Base-by-base conservation (phyloP, 2,888 invertebrate genomes). In the Dynastes tityus region DNA sequence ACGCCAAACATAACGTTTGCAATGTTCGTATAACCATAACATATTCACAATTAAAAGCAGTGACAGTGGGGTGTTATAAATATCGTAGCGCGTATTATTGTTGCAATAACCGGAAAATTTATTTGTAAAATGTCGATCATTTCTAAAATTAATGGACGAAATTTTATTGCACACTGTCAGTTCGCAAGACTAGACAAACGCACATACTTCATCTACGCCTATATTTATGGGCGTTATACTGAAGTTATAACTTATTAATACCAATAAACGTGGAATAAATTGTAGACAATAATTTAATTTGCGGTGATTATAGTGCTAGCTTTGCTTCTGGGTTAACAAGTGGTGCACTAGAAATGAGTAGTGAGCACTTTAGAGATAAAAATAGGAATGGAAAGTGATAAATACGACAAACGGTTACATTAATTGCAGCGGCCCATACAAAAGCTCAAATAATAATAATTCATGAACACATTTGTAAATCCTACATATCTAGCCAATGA, bases 21-120 rank as follows among this genome's bases (percentile, higher is more conserved):
- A 27, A 27, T 51, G 27, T 74, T 45, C 22, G 58, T 58, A 53
- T 53, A 61, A 61, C 11, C 45, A 61, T 61, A 74, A 61, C 51
- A 8, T 73, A 63, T 45, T 45, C 61, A 61, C 73, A 74, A 74
- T 61, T 74, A 74, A 74, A 74, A 61, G 1, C 45, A 61, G 45
- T 61, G 61, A 61, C 13, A 74, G 11, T 32, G 29, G 45, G 61
- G 29, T 74, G 49, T 40, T 16, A 61, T 61, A 74, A 61, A 61
- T 74, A 74, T 74, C 40, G 45, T 27, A 45, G 27, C 68, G 49
- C 68, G 27, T n/a, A 68, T 70, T 58, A 74, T 61, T 63, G 73
- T 74, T 63, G 73, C 61, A 74, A 63, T 74, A 61, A 49, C 45
- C 61, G 58, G 58, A 73, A 61, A 74, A 61, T 74, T 74, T 61